Evolutionary conservation across 2,888 invertebrate species (phyloP), one percentile per base, ranked within the genome.

Genomic region (Eledona agricola): DNA sequence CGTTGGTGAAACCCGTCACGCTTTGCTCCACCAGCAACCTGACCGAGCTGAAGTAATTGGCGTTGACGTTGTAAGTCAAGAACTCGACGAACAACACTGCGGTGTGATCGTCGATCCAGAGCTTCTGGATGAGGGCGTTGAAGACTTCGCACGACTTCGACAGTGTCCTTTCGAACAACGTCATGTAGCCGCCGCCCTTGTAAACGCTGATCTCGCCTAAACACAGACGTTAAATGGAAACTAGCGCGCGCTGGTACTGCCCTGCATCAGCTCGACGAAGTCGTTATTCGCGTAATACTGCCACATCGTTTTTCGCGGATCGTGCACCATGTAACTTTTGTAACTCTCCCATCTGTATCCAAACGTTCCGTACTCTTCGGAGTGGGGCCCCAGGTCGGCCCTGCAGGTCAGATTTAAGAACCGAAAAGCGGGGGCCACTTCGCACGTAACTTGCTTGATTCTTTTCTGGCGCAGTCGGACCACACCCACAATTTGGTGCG

Each of bases 101-200:
- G 4, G 70, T 67, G 4, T 45, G 23, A 4, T 42, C 19, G 54
- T 71, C 67, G 7, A 71, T 49, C 72, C 72, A 72, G 1, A 54
- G 54, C 42, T 66, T 60, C 5, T 58, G 51, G 1, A 37, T 32
- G 3, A 69, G 25, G 40, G 70, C 68, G 1, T 62, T 32, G 22
- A 63, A 28, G 38, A 67, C 65, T 10, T 63, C 57, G 3, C 58
- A 29, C 0, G 70, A 67, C 51, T 71, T 72, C 29, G 57, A 58
- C 11, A 61, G 31, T 4, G 60, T 68, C 22, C 71, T 56, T 34
- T 71, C 72, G 5, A 72, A 50, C 3, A 59, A 46, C 1, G 63
- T 59, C 4, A 69, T 45, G 50, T 69, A 72, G 1, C 71, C 72
- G 3, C 71, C 70, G 6, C 65, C 65, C 1, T 65, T 60, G 52